Percentiles rank a stretch among this genome's conserved stretches.
Evolutionary conservation across 2,888 invertebrate species (phyloP).

Genomic region (Horisme vitalbata): DNA sequence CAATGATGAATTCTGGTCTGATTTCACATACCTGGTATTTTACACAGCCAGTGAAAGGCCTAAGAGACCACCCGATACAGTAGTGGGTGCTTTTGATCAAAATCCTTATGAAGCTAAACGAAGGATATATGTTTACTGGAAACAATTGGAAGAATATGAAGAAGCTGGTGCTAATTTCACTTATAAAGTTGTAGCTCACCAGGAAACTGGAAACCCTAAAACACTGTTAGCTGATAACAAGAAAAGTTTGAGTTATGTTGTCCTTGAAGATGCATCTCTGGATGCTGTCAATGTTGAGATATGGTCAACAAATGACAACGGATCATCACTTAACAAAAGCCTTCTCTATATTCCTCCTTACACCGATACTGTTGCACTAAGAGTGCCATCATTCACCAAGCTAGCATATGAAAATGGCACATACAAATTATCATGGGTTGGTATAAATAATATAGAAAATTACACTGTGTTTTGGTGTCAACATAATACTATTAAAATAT

Average conservation of each 20-base stretch:
- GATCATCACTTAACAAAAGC: conserved; percentile 81
- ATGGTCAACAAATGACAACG: conserved; percentile 84
- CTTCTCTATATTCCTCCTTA: conserved; percentile 84
- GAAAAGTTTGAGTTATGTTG: conserved; percentile 84
- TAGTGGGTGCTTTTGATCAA: conserved; percentile 89
- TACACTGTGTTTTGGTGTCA: conserved; percentile 93
- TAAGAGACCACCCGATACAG: conserved; percentile 86
- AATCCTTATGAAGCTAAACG: conserved; percentile 76
- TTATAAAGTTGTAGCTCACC: conserved; percentile 82
- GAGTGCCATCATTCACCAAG: conserved; percentile 85
- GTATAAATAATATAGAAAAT: conserved; percentile 80
- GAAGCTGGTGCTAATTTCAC: conserved; percentile 89
- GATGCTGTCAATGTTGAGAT: conserved; percentile 79
- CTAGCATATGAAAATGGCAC: conserved; percentile 87
- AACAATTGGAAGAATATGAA: conserved; percentile 85
- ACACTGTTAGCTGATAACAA: conserved; percentile 73
- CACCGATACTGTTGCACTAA: conserved; percentile 70
- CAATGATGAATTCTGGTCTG: conserved; percentile 87
- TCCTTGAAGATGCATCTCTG: conserved; percentile 76
- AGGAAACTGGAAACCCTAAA: conserved; percentile 54
- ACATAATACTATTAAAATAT: conserved; percentile 71
- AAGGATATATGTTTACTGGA: conserved; percentile 90
- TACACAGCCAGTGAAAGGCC: conserved; percentile 85
- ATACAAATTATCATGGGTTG: conserved; percentile 90
- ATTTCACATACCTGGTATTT: conserved; percentile 83